Evolutionary conservation across 2,797 vertebrate genomes (phyloP).

Genomic region (Cryptoblepharus egeriae): DNA sequence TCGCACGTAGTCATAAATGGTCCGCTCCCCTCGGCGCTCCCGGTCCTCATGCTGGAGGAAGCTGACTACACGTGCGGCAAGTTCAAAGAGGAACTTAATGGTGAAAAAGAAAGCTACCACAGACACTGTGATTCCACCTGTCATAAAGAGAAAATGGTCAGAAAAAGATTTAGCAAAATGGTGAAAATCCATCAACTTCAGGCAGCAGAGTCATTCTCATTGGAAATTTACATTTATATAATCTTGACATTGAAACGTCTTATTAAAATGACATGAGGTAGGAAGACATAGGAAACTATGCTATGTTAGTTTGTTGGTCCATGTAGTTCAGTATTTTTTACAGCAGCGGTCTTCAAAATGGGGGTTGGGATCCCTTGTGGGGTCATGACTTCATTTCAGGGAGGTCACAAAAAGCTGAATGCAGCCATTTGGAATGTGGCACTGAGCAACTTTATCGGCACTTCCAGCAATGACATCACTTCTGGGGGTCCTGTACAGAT

Average conservation of each 20-base stretch:
- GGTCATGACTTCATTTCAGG: too few species aligned
- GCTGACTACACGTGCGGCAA: slow-evolving; percentile 96
- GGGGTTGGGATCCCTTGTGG: too few species aligned
- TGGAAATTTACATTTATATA: slow-evolving; percentile 9
- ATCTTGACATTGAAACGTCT: slow-evolving; percentile 31
- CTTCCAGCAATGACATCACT: too few species aligned
- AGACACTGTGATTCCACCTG: slow-evolving; percentile 98
- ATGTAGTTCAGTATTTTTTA: too few species aligned
- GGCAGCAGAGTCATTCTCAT: not conserved
- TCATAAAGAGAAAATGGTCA: slow-evolving; percentile 47
- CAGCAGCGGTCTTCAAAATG: too few species aligned
- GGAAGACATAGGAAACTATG: not conserved
- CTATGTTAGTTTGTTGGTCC: too few species aligned
- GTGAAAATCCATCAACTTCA: not conserved
- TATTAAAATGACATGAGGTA: too few species aligned
- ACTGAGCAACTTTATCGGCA: too few species aligned
- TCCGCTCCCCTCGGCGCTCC: slow-evolving; percentile 92
- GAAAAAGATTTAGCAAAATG: slow-evolving; percentile 29
- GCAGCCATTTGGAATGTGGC: too few species aligned
- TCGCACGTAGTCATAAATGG: slow-evolving; percentile 98
- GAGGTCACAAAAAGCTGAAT: too few species aligned
- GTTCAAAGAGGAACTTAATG: slow-evolving; percentile 99
- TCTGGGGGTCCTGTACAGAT: too few species aligned
- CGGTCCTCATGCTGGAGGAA: slow-evolving; percentile 99
- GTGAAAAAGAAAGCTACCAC: slow-evolving; percentile 98